Conservation (phyloP, 2,888 invertebrate genomes). For the Bombylius major region DNA sequence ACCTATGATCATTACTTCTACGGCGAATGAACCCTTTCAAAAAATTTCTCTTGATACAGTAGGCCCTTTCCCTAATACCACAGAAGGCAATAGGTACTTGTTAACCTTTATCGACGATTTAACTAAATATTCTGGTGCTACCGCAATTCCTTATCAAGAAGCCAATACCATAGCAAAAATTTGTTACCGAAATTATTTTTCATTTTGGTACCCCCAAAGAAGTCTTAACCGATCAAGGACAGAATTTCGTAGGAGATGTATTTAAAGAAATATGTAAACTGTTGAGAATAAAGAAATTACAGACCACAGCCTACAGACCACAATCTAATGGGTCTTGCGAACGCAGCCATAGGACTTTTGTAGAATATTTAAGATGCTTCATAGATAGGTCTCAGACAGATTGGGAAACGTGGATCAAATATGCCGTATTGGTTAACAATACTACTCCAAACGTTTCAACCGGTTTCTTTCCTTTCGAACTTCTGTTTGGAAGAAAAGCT, state of each 20-base stretch:
- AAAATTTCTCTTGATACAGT: slow-evolving; percentile 22
- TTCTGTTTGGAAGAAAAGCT: neutral
- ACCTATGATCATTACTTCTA: neutral
- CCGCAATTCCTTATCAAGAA: slow-evolving; percentile 20
- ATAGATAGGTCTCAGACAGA: too few relatives aligned
- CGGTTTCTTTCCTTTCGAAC: neutral
- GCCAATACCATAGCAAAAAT: slow-evolving; percentile 22
- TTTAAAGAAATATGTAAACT: neutral
- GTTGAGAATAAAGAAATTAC: neutral
- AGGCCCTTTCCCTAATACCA: slow-evolving; percentile 18
- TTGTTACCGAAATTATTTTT: neutral
- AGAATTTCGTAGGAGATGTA: neutral
- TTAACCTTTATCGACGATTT: slow-evolving; percentile 19
- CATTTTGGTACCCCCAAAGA: neutral
- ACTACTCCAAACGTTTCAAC: neutral
- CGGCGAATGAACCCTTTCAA: slow-evolving; percentile 16
- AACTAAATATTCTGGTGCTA: slow-evolving; percentile 21
- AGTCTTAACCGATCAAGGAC: neutral
- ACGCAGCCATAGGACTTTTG: neutral
- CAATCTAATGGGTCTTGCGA: slow-evolving; percentile 1
- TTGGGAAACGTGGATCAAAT: neutral
- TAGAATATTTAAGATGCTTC: too few relatives aligned
- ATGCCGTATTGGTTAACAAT: neutral
- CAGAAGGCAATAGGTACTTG: slow-evolving; percentile 18
- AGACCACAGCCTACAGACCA: neutral